Evolutionary conservation across 2,888 invertebrate genomes (phyloP).

Genomic region (Andricus quercusramuli): DNA sequence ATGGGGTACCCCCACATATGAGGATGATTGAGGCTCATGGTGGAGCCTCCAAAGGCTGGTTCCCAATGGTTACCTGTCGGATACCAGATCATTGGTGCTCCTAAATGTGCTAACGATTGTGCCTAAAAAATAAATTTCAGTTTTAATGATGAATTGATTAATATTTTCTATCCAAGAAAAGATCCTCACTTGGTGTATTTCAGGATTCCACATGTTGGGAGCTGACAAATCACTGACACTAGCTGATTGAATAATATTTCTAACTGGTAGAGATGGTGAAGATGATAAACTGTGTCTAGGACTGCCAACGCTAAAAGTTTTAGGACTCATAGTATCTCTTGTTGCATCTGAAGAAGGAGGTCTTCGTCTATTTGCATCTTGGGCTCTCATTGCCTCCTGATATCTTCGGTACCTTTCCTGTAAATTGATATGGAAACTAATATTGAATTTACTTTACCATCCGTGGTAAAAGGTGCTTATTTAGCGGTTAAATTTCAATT

Average conservation of each 20-base stretch:
- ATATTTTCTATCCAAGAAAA: neutral
- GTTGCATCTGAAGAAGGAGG: slow-evolving; percentile 62
- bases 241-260: slow-evolving; percentile 73
- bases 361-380: slow-evolving; percentile 78
- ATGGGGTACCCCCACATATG: slow-evolving; percentile 71
- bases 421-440: neutral
- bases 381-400: slow-evolving; percentile 82
- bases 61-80: slow-evolving; percentile 70
- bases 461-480: too few relatives aligned
- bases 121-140: slow-evolving; percentile 79
- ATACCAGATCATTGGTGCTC: slow-evolving; percentile 79
- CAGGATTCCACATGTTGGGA: slow-evolving; percentile 69
- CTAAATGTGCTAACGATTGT: slow-evolving; percentile 86
- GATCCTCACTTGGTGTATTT: slow-evolving; percentile 82
- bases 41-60: slow-evolving; percentile 70
- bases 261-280: slow-evolving; percentile 64
- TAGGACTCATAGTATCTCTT: slow-evolving; percentile 63
- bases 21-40: slow-evolving; percentile 73
- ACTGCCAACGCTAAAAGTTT: slow-evolving; percentile 66
- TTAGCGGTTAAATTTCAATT: too few relatives aligned
- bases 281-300: slow-evolving; percentile 62
- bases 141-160: slow-evolving; percentile 14
- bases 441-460: too few relatives aligned
- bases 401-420: slow-evolving; percentile 75
- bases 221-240: slow-evolving; percentile 75